Base-by-base conservation (phyloP, 2,888 invertebrate genomes). In the Xiphydria camelus region DNA sequence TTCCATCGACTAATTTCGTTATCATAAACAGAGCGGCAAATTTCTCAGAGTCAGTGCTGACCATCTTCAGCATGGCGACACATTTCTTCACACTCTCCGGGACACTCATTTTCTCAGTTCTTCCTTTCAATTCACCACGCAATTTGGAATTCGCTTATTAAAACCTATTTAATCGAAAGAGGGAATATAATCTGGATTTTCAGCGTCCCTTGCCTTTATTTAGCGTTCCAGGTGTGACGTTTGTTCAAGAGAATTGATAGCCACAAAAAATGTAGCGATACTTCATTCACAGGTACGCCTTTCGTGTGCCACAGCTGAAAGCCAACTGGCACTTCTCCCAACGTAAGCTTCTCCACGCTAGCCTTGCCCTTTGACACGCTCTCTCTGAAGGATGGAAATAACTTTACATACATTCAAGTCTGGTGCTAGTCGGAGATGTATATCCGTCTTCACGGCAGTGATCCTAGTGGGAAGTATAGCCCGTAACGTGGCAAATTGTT, bases 1-100 rank as follows among this genome's bases (percentile, higher is more conserved):
- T 88, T 54, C 87, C 86, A 75, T 91, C 90, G 25, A 94, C 87
- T 41, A 93, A 77, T 75, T 94, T 94, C 2, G 94, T 93, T 40
- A 94, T 91, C 87, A 94, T 88, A 73, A 94, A 92, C 37, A 94
- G 81, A 1, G 89, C 91, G 26, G 94, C 93, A 73, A 94, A 92
- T 73, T 91, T 93, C 75, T 94, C 93, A 0, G 92, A 92, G 75
- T 94, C 94, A 70, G 84, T 88, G 64, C 84, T 83, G 7, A 91
- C 89, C 65, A 83, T 83, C 74, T 89, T 87, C 57, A 94, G 76
- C 64, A 92, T 86, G 50, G 84, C 83, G 59, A 88, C 85, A 78
- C 92, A 92, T 81, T 91, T 91, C 75, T 88, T 86, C 53, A 94
- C 88, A 51, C 88, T 83, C 66, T 91, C 91, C 55, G 91, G 87